Evolutionary conservation across 2,113 vertebrate genomes (phyloP).

Genomic region (Ivindomyrus marchei): DNA sequence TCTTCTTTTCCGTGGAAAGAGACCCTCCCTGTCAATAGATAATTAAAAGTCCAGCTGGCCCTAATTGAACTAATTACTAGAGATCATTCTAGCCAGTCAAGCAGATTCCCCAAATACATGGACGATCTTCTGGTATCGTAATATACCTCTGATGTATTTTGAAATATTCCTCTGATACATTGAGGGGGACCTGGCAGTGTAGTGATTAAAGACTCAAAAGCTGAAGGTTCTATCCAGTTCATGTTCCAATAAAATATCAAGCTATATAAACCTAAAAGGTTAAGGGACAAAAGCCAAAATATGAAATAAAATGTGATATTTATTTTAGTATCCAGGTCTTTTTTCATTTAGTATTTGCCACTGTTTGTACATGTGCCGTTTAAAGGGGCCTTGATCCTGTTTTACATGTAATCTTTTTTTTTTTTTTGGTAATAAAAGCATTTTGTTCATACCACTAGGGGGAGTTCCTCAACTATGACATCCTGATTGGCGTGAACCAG

Average conservation of each 20-base stretch:
- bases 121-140: not conserved
- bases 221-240: not conserved
- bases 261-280: not conserved
- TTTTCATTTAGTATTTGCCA: not conserved
- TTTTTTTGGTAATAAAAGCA: not conserved
- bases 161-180: not conserved
- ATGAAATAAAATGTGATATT: not conserved
- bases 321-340: not conserved
- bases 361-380: not conserved
- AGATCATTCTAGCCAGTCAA: not conserved
- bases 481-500: conserved; percentile 90
- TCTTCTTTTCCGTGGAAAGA: not conserved
- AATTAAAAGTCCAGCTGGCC: not conserved
- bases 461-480: conserved; percentile 95
- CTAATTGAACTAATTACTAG: not conserved
- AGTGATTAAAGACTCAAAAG: not conserved
- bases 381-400: not conserved
- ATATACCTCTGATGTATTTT: not conserved
- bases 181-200: not conserved
- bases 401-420: not conserved
- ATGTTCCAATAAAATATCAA: not conserved
- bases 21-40: not conserved
- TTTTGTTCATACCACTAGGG: conserved; percentile 52
- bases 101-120: not conserved
- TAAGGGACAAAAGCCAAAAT: not conserved